phyloP scores from a whole-genome alignment of 2,888 invertebrate genomes.

The Plagodis pulveraria region DNA sequence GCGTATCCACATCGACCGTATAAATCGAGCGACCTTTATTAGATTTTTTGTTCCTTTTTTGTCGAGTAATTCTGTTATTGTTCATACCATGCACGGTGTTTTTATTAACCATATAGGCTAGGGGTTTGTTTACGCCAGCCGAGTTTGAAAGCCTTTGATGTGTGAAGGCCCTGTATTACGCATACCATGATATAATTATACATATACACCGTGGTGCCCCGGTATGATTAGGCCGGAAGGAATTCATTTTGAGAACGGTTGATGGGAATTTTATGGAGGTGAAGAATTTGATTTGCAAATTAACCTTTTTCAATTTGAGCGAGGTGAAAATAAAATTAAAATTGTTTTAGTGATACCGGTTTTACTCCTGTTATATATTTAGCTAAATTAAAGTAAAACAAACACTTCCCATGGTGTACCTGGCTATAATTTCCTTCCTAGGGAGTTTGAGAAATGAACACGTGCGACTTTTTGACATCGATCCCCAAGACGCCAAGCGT shows the following conservation, averaged over 20 bases:
- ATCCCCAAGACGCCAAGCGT: no score
- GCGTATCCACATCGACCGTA: constrained; percentile 40
- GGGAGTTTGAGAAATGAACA: no score
- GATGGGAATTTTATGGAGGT: constrained; percentile 18
- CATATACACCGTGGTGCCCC: constrained; percentile 12
- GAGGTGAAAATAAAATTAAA: neutral
- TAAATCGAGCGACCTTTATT: constrained; percentile 41
- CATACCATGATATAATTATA: constrained; percentile 15
- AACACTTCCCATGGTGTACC: no score
- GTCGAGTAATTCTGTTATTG: constrained; percentile 54
- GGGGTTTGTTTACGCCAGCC: constrained; percentile 27
- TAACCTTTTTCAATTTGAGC: constrained; percentile 15
- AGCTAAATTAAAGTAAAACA: no score
- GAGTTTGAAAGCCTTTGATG: constrained; percentile 31
- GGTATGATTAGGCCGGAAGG: constrained; percentile 11
- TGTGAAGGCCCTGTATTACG: constrained; percentile 5
- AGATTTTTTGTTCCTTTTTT: constrained; percentile 45
- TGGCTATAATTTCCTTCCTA: no score
- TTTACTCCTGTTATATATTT: no score
- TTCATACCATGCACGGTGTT: constrained; percentile 27
- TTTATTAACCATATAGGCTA: constrained; percentile 38
- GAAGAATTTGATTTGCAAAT: constrained; percentile 27
- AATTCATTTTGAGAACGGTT: constrained; percentile 14
- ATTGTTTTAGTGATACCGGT: no score
- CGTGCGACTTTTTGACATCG: no score